Percentiles rank a stretch among this genome's conserved stretches.
Conservation (phyloP, 2,797 vertebrate species). For the Sebastes alutus region DNA sequence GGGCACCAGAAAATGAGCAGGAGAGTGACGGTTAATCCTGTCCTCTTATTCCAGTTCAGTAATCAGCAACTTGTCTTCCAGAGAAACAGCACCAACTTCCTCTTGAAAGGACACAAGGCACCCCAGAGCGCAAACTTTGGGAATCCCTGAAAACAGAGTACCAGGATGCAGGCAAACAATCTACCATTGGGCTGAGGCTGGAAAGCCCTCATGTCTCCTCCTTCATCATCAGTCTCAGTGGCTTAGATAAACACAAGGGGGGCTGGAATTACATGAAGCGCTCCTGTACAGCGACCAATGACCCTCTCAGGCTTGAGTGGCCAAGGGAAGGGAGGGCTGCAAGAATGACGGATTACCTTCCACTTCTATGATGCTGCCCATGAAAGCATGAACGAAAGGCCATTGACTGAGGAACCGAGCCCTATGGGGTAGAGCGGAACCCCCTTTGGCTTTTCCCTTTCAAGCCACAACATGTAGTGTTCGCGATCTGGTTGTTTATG, state of each 20-base stretch:
- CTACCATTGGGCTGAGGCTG: background rate
- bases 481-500: background rate
- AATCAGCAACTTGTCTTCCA: background rate
- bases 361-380: constrained; percentile 14
- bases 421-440: background rate
- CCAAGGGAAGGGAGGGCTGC: background rate
- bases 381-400: background rate
- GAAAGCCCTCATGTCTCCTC: constrained; percentile 6
- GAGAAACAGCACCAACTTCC: background rate
- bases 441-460: background rate
- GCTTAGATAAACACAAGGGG: constrained; percentile 28
- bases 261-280: constrained; percentile 31
- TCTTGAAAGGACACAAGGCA: background rate
- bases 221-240: constrained; percentile 9
- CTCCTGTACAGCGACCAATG: constrained; percentile 29
- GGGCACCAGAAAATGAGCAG: background rate
- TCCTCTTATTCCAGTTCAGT: background rate
- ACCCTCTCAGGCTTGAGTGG: constrained; percentile 38
- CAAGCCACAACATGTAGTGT: background rate
- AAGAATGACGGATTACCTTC: constrained; percentile 20
- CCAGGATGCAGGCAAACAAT: background rate
- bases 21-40: background rate
- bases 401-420: background rate
- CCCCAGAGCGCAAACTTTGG: background rate
- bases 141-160: background rate